These are phyloP conservation scores for Sitobion miscanthi DNA, from an alignment of 1,140 invertebrate genomes.

Conservation along the genomic window DNA sequence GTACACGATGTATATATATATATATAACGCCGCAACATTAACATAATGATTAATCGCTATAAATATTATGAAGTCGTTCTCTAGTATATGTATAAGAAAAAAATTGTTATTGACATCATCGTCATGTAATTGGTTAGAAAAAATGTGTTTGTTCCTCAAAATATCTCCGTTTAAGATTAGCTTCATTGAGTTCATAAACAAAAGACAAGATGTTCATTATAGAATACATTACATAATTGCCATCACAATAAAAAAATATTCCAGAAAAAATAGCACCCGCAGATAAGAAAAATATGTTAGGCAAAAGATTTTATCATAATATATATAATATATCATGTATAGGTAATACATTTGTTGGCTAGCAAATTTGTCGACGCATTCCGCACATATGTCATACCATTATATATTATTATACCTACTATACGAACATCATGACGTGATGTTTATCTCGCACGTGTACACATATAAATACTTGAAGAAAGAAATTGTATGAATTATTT, in stretches of 20 bases:
- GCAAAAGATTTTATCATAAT: neutral
- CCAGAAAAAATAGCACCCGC: neutral
- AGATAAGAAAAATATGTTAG: conserved; percentile 17
- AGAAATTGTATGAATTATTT: conserved; percentile 22
- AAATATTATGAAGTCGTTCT: neutral
- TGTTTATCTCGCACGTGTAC: conserved; percentile 21
- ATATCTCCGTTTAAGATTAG: neutral
- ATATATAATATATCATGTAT: neutral
- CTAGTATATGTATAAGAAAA: neutral
- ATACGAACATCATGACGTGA: neutral
- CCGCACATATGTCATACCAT: neutral
- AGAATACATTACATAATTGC: neutral
- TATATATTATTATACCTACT: neutral
- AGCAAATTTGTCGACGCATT: conserved; percentile 24
- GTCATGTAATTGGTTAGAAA: neutral
- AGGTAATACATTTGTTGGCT: neutral
- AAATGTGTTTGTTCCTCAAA: conserved; percentile 6
- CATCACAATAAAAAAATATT: conserved; percentile 19
- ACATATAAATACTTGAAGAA: neutral
- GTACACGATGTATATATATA: neutral
- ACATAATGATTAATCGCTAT: neutral
- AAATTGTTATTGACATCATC: neutral
- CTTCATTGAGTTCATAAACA: neutral
- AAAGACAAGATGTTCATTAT: neutral
- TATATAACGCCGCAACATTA: neutral